Conservation (phyloP, 2,888 invertebrate species). For the Timema cristinae region DNA sequence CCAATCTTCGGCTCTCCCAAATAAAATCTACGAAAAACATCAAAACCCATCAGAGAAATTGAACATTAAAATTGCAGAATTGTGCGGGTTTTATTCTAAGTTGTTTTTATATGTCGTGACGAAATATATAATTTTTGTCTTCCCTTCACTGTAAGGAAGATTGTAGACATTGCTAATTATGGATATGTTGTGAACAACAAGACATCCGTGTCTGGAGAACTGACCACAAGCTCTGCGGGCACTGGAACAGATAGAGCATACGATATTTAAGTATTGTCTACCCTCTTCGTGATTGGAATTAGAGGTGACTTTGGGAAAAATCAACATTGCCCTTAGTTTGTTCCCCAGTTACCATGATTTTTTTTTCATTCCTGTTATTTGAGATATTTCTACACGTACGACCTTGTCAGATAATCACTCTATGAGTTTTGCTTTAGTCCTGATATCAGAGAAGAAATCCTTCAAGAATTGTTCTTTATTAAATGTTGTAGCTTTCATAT, state of each 20-base stretch:
- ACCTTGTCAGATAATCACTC: not conserved
- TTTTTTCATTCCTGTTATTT: not conserved
- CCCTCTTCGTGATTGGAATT: not conserved
- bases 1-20: not conserved
- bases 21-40: not conserved
- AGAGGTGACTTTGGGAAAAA: not conserved
- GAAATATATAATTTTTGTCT: not conserved
- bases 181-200: not conserved
- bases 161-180: not conserved
- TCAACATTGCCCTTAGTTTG: not conserved
- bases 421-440: not conserved
- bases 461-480: too few species aligned
- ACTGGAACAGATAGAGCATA: conserved; percentile 4
- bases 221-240: not conserved
- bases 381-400: not conserved
- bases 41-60: not conserved
- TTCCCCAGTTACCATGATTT: not conserved
- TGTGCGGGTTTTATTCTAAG: not conserved
- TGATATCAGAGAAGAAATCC: too few species aligned
- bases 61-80: not conserved
- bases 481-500: too few species aligned
- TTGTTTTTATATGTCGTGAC: not conserved
- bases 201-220: not conserved
- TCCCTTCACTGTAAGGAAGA: not conserved
- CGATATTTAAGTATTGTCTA: not conserved